phyloP scores from a whole-genome alignment of 2,888 invertebrate species.

The Pseudoips prasinana region DNA sequence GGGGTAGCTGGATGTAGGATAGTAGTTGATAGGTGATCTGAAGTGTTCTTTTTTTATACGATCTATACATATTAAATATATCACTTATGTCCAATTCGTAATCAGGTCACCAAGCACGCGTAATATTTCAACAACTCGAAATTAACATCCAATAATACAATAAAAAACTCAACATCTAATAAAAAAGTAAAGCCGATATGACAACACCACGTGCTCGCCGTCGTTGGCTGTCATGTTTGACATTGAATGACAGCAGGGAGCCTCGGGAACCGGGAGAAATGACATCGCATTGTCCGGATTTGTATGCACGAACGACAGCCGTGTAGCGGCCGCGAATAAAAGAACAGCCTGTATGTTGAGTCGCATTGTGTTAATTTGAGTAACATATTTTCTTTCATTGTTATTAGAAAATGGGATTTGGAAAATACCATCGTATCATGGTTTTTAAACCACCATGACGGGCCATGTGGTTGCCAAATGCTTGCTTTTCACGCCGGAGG shows the following conservation, averaged over 20 bases:
- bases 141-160: slow-evolving; percentile 12
- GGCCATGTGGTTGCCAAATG: too few species aligned
- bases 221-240: slow-evolving; percentile 64
- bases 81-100: too few species aligned
- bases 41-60: too few species aligned
- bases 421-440: too few species aligned
- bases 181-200: slow-evolving; percentile 61
- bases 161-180: slow-evolving; percentile 37
- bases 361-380: slow-evolving; percentile 11
- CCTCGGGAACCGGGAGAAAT: slow-evolving; percentile 40
- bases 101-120: too few species aligned
- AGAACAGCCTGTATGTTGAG: slow-evolving; percentile 19
- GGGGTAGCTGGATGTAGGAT: too few species aligned
- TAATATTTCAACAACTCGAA: background rate
- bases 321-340: slow-evolving; percentile 20
- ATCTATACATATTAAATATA: too few species aligned
- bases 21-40: too few species aligned
- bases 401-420: too few species aligned
- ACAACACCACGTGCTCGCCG: slow-evolving; percentile 64
- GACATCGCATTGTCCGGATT: slow-evolving; percentile 45
- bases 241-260: slow-evolving; percentile 61
- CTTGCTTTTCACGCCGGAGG: too few species aligned
- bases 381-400: slow-evolving; percentile 4
- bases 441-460: too few species aligned
- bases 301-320: slow-evolving; percentile 46